These are phyloP conservation scores for Protophormia terraenovae DNA, from an alignment of 2,888 invertebrate species.

Conservation along the genomic window DNA sequence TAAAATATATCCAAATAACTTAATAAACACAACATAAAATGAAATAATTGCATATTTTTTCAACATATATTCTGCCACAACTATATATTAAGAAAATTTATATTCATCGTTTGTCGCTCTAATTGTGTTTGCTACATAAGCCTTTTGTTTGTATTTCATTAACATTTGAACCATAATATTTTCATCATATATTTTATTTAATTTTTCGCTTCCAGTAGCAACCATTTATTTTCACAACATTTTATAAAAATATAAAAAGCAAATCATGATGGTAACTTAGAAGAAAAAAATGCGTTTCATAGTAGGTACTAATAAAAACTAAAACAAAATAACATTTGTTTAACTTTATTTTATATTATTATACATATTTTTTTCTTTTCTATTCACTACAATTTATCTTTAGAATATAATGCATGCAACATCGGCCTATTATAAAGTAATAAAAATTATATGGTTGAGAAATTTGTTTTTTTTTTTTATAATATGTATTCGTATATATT, in stretches of 20 bases:
- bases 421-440: slow-evolving; percentile 53
- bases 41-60: too few species aligned
- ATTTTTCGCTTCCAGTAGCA: slow-evolving; percentile 43
- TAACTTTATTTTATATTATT: slow-evolving; percentile 31
- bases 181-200: not conserved
- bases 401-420: slow-evolving; percentile 25
- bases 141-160: not conserved
- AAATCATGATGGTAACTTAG: slow-evolving; percentile 18
- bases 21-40: too few species aligned
- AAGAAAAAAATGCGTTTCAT: slow-evolving; percentile 29
- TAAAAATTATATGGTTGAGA: slow-evolving; percentile 62
- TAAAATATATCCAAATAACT: too few species aligned
- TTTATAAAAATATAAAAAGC: not conserved
- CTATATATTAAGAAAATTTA: not conserved
- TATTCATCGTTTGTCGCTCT: not conserved
- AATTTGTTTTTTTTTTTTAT: too few species aligned
- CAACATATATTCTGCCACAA: too few species aligned
- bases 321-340: not conserved
- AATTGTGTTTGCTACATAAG: not conserved
- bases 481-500: slow-evolving; percentile 2
- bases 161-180: not conserved
- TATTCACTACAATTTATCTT: slow-evolving; percentile 16
- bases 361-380: not conserved
- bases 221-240: slow-evolving; percentile 45
- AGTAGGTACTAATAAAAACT: not conserved